Percentiles rank a stretch among this genome's conserved stretches.
phyloP scores from a whole-genome alignment of 2,888 invertebrate species.

The Megaustenia siamemsis region DNA sequence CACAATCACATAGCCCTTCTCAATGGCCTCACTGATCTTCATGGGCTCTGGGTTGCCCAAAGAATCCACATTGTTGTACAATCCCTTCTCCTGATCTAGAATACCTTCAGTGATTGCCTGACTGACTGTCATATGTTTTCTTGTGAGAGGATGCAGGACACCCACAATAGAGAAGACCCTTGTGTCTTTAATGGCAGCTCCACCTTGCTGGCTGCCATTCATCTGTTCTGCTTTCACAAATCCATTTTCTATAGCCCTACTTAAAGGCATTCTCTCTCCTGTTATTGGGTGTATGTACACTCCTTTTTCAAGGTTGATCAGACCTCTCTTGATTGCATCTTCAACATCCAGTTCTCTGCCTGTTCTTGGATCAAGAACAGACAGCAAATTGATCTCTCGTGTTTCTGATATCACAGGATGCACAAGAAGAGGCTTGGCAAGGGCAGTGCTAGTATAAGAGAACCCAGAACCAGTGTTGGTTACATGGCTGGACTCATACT shows the following conservation, averaged over 20 bases:
- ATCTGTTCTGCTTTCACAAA: slow-evolving; percentile 89
- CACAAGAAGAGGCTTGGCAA: slow-evolving; percentile 69
- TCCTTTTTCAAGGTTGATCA: slow-evolving; percentile 87
- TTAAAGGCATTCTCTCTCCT: slow-evolving; percentile 88
- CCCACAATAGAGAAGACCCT: slow-evolving; percentile 90
- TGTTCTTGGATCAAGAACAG: slow-evolving; percentile 79
- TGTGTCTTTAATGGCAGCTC: slow-evolving; percentile 80
- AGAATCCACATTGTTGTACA: slow-evolving; percentile 82
- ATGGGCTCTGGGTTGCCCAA: slow-evolving; percentile 85
- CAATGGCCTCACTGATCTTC: slow-evolving; percentile 90
- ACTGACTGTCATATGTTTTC: slow-evolving; percentile 88
- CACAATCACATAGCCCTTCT: slow-evolving; percentile 85
- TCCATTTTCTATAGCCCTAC: slow-evolving; percentile 89
- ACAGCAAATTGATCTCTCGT: slow-evolving; percentile 71
- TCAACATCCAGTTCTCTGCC: slow-evolving; percentile 79
- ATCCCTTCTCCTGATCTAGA: slow-evolving; percentile 84
- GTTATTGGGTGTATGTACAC: slow-evolving; percentile 85
- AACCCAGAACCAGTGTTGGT: slow-evolving; percentile 65
- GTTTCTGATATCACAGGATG: slow-evolving; percentile 73
- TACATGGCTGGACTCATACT: slow-evolving; percentile 65
- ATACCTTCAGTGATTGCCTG: slow-evolving; percentile 85
- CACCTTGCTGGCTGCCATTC: slow-evolving; percentile 88
- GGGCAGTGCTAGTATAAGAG: slow-evolving; percentile 72
- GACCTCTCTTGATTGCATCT: slow-evolving; percentile 91
- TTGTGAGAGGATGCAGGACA: slow-evolving; percentile 92